Conservation (phyloP, 2,888 invertebrate species). For the Malthinus seriepunctatus region DNA sequence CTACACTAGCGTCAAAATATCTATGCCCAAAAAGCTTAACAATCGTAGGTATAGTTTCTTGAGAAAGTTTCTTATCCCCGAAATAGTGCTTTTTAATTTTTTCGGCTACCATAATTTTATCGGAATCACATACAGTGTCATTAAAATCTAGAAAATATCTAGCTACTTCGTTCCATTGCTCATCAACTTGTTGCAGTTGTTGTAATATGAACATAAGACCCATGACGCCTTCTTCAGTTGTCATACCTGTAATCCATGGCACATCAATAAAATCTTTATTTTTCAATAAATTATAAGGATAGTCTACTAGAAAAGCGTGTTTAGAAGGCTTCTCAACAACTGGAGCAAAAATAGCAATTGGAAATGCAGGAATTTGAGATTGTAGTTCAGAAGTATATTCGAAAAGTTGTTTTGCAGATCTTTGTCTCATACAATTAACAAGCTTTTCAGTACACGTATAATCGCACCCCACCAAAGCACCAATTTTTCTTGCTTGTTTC, state of each 20-base stretch:
- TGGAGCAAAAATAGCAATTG: conserved; percentile 43
- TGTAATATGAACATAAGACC: neutral
- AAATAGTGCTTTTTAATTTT: conserved; percentile 43
- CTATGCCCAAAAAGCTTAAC: conserved; percentile 8
- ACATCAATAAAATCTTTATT: conserved; percentile 64
- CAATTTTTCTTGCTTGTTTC: conserved; percentile 64
- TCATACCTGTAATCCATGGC: conserved; percentile 70
- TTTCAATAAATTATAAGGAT: conserved; percentile 64
- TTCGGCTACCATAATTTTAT: conserved; percentile 34
- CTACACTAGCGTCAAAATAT: conserved; percentile 37
- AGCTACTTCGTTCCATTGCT: conserved; percentile 40
- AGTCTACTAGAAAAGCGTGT: conserved; percentile 66
- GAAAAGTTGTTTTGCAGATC: conserved; percentile 62
- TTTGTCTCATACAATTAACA: conserved; percentile 65
- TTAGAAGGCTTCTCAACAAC: conserved; percentile 47
- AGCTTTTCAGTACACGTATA: conserved; percentile 58
- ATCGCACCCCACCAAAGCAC: conserved; percentile 65
- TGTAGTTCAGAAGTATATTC: conserved; percentile 57
- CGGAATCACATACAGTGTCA: conserved; percentile 35
- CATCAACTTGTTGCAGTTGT: conserved; percentile 47
- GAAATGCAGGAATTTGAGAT: conserved; percentile 57
- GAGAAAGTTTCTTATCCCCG: conserved; percentile 32
- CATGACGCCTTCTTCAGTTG: conserved; percentile 66
- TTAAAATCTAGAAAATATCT: conserved; percentile 41
- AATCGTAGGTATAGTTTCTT: conserved; percentile 28